These are phyloP conservation scores for Eurystomus gularis DNA, from an alignment of 2,113 vertebrate species.

Conservation along the genomic window DNA sequence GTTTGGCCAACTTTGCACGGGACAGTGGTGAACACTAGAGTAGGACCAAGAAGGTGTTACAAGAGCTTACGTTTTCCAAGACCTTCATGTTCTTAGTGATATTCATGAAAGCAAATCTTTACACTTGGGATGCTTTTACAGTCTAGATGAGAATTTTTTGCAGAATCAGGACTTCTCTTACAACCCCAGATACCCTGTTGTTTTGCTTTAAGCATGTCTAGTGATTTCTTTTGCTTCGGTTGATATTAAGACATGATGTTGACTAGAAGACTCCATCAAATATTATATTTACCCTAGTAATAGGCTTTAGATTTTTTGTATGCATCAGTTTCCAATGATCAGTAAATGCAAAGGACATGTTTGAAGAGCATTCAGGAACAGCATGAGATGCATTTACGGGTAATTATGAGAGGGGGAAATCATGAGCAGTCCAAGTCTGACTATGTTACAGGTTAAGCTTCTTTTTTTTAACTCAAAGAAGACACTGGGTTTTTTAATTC, in stretches of 20 bases:
- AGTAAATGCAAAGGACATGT: not conserved
- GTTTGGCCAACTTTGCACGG: not conserved
- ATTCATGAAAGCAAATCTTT: not conserved
- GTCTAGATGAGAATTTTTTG: not conserved
- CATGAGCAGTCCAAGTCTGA: not conserved
- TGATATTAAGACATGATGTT: no score
- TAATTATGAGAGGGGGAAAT: not conserved
- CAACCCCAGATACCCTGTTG: not conserved
- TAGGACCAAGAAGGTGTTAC: not conserved
- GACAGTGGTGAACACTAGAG: not conserved
- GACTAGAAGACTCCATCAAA: not conserved
- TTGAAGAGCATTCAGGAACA: not conserved
- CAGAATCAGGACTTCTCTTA: not conserved
- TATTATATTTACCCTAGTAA: not conserved
- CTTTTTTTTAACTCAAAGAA: not conserved
- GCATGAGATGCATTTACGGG: not conserved
- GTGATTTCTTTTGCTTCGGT: not conserved
- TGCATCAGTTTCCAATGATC: not conserved
- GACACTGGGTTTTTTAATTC: not conserved
- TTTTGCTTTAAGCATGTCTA: not conserved
- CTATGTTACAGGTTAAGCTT: not conserved
- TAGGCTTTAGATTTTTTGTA: not conserved
- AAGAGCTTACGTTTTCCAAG: not conserved
- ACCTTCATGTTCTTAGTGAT: not conserved
- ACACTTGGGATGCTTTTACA: not conserved